These are phyloP conservation scores for Tetrapedia diversipes DNA, from an alignment of 2,888 invertebrate genomes.

Conservation along the genomic window DNA sequence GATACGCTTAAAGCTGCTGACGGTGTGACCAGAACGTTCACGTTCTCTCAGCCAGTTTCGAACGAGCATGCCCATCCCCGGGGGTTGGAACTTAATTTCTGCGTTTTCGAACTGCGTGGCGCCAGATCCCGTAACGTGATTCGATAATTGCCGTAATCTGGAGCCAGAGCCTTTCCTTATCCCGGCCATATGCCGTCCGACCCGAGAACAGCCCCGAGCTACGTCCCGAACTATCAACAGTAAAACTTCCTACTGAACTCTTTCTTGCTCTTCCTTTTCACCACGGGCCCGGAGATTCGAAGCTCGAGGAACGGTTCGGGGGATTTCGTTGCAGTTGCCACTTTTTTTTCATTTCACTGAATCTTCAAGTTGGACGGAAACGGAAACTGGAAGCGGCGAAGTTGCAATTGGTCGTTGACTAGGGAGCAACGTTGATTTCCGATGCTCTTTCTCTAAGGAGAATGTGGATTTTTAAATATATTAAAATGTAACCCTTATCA, in stretches of 20 bases:
- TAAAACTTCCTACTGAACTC: conserved; percentile 72
- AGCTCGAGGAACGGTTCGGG: conserved; percentile 30
- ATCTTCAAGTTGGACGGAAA: too few relatives aligned
- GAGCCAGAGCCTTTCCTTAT: conserved; percentile 71
- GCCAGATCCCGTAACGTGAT: conserved; percentile 68
- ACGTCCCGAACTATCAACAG: conserved; percentile 72
- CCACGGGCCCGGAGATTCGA: conserved; percentile 14
- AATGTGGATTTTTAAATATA: too few relatives aligned
- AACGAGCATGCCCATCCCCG: conserved; percentile 7
- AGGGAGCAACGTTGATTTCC: too few relatives aligned
- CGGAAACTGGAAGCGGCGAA: too few relatives aligned
- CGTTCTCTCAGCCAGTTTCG: neutral
- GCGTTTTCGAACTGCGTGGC: conserved; percentile 45
- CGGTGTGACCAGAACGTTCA: neutral
- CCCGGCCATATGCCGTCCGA: conserved; percentile 72
- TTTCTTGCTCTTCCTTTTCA: conserved; percentile 28
- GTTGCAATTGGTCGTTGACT: too few relatives aligned
- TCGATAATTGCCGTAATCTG: conserved; percentile 78
- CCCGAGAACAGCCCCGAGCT: conserved; percentile 67
- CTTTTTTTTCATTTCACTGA: too few relatives aligned
- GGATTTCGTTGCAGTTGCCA: conserved; percentile 2
- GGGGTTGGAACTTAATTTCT: conserved; percentile 39
- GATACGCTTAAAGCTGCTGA: neutral
- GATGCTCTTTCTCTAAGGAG: too few relatives aligned
- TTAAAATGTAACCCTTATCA: too few relatives aligned